Evolutionary conservation across 2,797 vertebrate genomes (phyloP).

Genomic region (Lycodopsis pacificus): DNA sequence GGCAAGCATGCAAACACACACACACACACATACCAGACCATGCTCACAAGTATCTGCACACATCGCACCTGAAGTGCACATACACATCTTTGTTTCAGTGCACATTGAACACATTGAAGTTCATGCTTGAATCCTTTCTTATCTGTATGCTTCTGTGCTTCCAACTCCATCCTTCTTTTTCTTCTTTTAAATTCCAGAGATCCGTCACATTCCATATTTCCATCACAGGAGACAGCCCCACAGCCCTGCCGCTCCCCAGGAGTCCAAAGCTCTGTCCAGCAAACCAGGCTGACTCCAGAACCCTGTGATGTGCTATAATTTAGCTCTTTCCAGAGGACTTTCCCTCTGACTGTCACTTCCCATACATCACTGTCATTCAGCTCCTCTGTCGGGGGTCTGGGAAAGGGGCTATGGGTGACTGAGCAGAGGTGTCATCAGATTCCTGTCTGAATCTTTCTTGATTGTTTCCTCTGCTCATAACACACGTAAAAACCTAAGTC

Average conservation of each 20-base stretch:
- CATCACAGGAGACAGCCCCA: constrained; percentile 68
- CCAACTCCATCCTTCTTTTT: constrained; percentile 29
- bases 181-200: constrained; percentile 70
- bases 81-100: constrained; percentile 29
- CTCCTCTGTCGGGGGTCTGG: constrained; percentile 55
- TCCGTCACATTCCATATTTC: constrained; percentile 78
- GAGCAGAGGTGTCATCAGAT: constrained; percentile 63
- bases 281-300: constrained; percentile 62
- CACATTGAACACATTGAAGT: constrained; percentile 37
- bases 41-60: constrained; percentile 31
- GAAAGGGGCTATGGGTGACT: constrained; percentile 61
- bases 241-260: constrained; percentile 50
- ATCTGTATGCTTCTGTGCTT: constrained; percentile 52
- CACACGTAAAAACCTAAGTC: constrained; percentile 21
- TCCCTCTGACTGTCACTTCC: constrained; percentile 69
- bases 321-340: constrained; percentile 65
- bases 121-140: constrained; percentile 54
- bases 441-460: constrained; percentile 37
- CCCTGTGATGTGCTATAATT: constrained; percentile 77
- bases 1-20: constrained; percentile 1
- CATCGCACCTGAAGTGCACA: constrained; percentile 14
- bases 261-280: constrained; percentile 59
- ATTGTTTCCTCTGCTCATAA: constrained; percentile 38
- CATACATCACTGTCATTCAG: constrained; percentile 66
- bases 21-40: background rate